phyloP scores from a whole-genome alignment of 1,140 invertebrate genomes.

The Lucilia sericata region DNA sequence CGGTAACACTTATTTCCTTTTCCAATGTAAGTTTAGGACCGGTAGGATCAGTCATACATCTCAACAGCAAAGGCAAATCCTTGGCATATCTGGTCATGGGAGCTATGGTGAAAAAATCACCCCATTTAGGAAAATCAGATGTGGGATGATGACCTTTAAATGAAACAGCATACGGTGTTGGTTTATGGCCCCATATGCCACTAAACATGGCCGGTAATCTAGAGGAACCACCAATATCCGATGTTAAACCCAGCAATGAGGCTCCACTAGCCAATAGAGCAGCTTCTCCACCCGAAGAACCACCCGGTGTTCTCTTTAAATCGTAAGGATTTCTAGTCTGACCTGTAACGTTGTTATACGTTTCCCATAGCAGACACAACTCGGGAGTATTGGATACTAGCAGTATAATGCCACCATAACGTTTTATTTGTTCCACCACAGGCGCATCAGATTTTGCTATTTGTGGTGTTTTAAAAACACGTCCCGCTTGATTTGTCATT shows the following conservation, averaged over 20 bases:
- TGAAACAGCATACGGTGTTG: constrained; percentile 75
- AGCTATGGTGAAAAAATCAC: constrained; percentile 77
- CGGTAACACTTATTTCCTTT: constrained; percentile 75
- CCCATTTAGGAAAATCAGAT: constrained; percentile 71
- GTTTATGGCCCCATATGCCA: constrained; percentile 88
- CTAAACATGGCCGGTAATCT: constrained; percentile 87
- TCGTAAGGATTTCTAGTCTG: constrained; percentile 91
- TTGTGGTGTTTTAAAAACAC: constrained; percentile 68
- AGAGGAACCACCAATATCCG: constrained; percentile 87
- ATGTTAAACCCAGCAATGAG: constrained; percentile 84
- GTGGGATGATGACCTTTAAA: constrained; percentile 72
- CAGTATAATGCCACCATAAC: constrained; percentile 88
- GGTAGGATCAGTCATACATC: constrained; percentile 74
- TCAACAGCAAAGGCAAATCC: constrained; percentile 81
- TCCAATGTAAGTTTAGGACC: constrained; percentile 74
- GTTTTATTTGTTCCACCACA: constrained; percentile 75
- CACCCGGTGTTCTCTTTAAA: constrained; percentile 77
- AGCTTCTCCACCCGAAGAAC: constrained; percentile 83
- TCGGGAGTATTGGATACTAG: constrained; percentile 92
- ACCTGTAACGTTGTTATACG: constrained; percentile 88
- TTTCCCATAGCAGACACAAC: constrained; percentile 91
- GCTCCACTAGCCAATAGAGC: constrained; percentile 78
- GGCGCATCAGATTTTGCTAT: constrained; percentile 79
- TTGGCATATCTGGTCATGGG: constrained; percentile 86
- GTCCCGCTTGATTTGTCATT: constrained; percentile 72